phyloP scores from a whole-genome alignment of 2,113 vertebrate genomes.

The Coracopsis vasa region DNA sequence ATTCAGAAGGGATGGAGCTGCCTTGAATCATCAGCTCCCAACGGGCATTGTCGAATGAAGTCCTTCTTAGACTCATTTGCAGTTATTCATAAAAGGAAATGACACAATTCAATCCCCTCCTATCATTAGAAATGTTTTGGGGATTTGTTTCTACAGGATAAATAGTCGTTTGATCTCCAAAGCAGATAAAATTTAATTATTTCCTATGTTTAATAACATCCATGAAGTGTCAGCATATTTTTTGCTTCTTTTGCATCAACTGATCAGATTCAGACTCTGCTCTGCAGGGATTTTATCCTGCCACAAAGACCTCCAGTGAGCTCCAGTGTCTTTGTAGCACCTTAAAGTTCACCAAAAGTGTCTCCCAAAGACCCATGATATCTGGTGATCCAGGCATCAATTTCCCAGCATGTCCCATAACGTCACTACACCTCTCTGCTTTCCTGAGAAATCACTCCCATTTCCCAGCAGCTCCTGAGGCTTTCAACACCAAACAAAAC shows the following conservation, averaged over 20 bases:
- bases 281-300: not conserved
- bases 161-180: slow-evolving; percentile 39
- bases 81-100: not conserved
- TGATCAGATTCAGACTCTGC: not conserved
- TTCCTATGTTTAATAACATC: slow-evolving; percentile 26
- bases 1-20: not conserved
- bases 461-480: not conserved
- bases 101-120: not conserved
- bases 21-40: not conserved
- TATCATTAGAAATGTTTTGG: slow-evolving; percentile 21
- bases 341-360: not conserved
- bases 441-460: not conserved
- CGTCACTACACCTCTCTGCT: not conserved
- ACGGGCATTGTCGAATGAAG: accelerated
- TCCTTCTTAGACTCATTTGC: not conserved
- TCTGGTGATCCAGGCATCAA: not conserved
- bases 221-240: not conserved
- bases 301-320: not conserved
- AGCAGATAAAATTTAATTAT: slow-evolving; percentile 51
- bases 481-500: not conserved
- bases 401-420: not conserved
- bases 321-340: not conserved
- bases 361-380: not conserved
- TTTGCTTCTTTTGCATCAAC: not conserved
- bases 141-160: slow-evolving; percentile 25